Conservation (phyloP, 2,797 vertebrate genomes). For the Podarcis siculus region DNA sequence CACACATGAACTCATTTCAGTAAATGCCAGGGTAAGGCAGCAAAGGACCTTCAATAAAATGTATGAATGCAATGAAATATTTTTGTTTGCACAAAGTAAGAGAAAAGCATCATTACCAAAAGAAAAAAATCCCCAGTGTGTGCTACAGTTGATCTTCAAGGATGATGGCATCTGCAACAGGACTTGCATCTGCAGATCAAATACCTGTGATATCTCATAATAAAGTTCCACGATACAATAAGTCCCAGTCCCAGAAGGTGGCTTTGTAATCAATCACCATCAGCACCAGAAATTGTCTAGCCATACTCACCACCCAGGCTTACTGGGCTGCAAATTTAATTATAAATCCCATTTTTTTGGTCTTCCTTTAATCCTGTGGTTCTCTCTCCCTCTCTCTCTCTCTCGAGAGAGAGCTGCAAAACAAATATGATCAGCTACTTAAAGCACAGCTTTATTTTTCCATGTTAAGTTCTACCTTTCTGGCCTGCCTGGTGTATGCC, state of each 20-base stretch:
- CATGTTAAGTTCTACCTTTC: conserved; percentile 83
- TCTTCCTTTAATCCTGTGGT: background rate
- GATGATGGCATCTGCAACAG: background rate
- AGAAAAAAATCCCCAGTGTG: background rate
- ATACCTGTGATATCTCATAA: background rate
- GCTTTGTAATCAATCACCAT: background rate
- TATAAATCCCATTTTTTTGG: background rate
- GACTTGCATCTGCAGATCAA: background rate
- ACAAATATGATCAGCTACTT: background rate
- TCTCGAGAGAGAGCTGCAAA: background rate
- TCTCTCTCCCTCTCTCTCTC: background rate
- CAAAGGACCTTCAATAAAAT: background rate
- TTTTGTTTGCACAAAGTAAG: background rate
- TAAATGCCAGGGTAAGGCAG: background rate
- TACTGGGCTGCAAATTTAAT: background rate
- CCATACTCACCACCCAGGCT: background rate
- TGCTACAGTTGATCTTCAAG: background rate
- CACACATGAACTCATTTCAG: background rate
- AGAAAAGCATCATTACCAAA: background rate
- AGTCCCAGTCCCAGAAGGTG: background rate
- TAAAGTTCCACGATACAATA: background rate
- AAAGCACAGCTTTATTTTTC: conserved; percentile 21
- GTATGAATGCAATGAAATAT: background rate
- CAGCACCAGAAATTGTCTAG: background rate
- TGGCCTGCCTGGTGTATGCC: conserved; percentile 93